A percentile compares a stretch with the other conserved stretches of the same genome.
Evolutionary conservation across 2,113 vertebrate genomes (phyloP).

Genomic region (Rana temporaria): DNA sequence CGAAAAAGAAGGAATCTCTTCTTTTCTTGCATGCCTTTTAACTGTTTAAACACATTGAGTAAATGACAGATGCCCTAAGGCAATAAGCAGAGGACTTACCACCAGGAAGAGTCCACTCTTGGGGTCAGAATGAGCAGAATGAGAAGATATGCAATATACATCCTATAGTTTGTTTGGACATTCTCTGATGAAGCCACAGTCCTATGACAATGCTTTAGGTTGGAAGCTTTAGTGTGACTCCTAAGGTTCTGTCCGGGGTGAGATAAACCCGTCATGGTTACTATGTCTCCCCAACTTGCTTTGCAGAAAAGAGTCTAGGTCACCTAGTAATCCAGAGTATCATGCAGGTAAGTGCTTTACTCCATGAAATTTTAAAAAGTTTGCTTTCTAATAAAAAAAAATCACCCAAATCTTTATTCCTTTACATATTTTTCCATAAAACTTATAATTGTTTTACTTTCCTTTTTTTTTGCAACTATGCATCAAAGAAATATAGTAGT

Average conservation of each 20-base stretch:
- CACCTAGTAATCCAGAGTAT: slow-evolving; percentile 38
- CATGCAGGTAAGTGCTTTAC: slow-evolving; percentile 36
- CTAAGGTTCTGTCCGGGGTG: slow-evolving; percentile 71
- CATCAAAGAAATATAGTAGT: background rate
- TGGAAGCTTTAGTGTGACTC: slow-evolving; percentile 65
- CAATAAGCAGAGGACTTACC: slow-evolving; percentile 75
- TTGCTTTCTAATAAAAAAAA: background rate
- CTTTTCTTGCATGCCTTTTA: slow-evolving; percentile 37
- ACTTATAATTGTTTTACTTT: background rate
- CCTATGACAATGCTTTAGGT: slow-evolving; percentile 71
- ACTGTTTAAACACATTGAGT: slow-evolving; percentile 33
- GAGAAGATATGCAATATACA: slow-evolving; percentile 80
- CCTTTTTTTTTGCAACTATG: background rate
- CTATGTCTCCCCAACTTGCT: slow-evolving; percentile 52
- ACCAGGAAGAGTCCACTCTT: slow-evolving; percentile 91
- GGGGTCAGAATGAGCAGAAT: slow-evolving; percentile 89
- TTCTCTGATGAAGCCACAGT: slow-evolving; percentile 69
- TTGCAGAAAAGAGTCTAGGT: slow-evolving; percentile 12
- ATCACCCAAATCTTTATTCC: background rate
- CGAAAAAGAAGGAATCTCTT: slow-evolving; percentile 1
- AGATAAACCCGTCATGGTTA: slow-evolving; percentile 75
- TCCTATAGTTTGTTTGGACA: slow-evolving; percentile 72
- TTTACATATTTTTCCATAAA: background rate
- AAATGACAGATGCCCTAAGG: slow-evolving; percentile 19
- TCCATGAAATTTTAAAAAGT: background rate